Evolutionary conservation across 2,797 vertebrate genomes (phyloP), one percentile per base, ranked within the genome.

Genomic region (Poecilia velifera): DNA sequence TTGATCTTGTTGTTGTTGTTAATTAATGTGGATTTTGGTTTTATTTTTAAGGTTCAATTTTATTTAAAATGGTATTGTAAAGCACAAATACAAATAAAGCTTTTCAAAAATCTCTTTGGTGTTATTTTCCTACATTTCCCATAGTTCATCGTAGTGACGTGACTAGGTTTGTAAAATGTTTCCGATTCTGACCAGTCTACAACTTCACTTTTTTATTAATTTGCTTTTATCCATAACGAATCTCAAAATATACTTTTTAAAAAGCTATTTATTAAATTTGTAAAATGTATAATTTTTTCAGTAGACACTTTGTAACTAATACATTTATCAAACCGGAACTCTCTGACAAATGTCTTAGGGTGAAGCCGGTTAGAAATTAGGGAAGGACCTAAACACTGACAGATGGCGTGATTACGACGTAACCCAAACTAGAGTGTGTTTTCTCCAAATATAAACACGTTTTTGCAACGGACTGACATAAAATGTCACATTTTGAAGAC

Each of bases 371-470:
- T 9, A 3, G 0, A 77, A 72, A 87, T 90, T 0, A 14, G 13
- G 2, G 82, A 72, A 16, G 92, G 90, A 94, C 91, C 77, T 57
- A 90, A 91, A 93, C 80, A 92, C 36, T 70, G 34, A 70, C 9
- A 72, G 28, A 72, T 51, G 76, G 88, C 87, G 88, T 92, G 89
- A 76, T 2, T 51, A 28, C 3, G 68, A 71, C 86, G 84, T 76
- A 45, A 0, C 20, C 20, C 25, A 20, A 57, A 76, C 13, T 7
- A 7, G 7, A 8, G 1, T 64, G 36, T 62, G 0, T 10, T 3
- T 13, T 16, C 25, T 28, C 31, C 25, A 0, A 13, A n/a, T 14
- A 18, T 20, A 47, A 3, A 36, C 18, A 6, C 20, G 0, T 6
- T 13, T 76, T 9, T 2, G 3, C 5, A 34, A 4, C 22, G 0